Evolutionary conservation across 2,797 vertebrate species (phyloP).

Genomic region (Typhlichthys subterraneus): DNA sequence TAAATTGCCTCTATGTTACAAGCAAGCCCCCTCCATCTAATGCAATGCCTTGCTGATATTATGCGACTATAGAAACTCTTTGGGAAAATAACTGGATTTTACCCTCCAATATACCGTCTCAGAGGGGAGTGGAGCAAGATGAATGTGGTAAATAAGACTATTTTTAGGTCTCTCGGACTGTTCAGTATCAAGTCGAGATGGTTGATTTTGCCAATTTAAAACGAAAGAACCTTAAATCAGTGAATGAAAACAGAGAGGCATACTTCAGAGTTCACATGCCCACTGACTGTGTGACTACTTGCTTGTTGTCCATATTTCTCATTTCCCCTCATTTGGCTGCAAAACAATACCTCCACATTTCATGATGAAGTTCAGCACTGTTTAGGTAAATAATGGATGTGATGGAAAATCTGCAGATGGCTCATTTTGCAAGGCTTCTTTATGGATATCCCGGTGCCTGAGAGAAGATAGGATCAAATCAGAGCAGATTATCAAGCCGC

Average conservation of each 20-base stretch:
- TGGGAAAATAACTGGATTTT: constrained; percentile 76
- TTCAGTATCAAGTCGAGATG: constrained; percentile 58
- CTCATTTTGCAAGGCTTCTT: constrained; percentile 47
- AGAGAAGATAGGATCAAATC: constrained; percentile 66
- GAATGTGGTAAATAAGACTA: constrained; percentile 79
- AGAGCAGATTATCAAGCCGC: constrained; percentile 62
- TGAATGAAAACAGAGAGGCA: constrained; percentile 16
- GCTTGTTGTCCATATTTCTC: constrained; percentile 6
- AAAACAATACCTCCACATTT: constrained; percentile 19
- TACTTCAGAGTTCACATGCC: constrained; percentile 9
- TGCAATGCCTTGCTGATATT: constrained; percentile 71
- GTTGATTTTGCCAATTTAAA: constrained; percentile 47
- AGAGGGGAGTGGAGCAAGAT: constrained; percentile 60
- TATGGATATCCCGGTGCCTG: constrained; percentile 42
- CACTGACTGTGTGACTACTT: constrained; percentile 11
- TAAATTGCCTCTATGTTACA: constrained; percentile 67
- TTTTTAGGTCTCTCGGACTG: constrained; percentile 71
- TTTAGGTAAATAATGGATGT: constrained; percentile 28
- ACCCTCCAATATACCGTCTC: constrained; percentile 65
- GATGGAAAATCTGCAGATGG: constrained; percentile 30
- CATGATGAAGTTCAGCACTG: not conserved
- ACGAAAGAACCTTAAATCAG: constrained; percentile 49
- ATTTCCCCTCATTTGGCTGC: constrained; percentile 13
- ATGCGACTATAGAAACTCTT: constrained; percentile 77
- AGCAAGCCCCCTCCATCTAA: constrained; percentile 57